Evolutionary conservation across 2,888 invertebrate genomes (phyloP).

Genomic region (Cenopis cana): DNA sequence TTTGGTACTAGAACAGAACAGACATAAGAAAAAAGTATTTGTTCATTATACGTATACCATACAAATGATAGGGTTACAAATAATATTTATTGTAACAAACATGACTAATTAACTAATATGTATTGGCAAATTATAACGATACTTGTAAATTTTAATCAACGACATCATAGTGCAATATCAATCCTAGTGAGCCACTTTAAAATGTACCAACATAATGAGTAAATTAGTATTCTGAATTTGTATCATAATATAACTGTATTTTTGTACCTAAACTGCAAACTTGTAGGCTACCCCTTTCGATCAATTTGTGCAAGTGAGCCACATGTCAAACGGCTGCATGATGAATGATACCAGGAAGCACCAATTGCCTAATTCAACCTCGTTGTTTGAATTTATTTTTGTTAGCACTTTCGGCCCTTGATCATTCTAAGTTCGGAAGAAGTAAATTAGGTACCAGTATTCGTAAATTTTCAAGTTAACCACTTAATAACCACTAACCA

Average conservation of each 20-base stretch:
- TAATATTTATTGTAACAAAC: no score
- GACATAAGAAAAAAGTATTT: no score
- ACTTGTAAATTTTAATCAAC: no score
- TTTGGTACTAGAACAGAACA: no score
- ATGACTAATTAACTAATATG: no score
- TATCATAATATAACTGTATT: neutral
- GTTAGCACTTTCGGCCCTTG: constrained; percentile 60
- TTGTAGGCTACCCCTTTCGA: constrained; percentile 16
- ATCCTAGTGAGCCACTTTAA: no score
- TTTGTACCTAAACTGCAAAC: neutral
- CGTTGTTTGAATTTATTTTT: constrained; percentile 51
- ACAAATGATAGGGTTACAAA: no score
- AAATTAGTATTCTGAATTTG: neutral
- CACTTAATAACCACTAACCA: no score
- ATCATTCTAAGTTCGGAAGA: constrained; percentile 52
- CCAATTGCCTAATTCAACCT: constrained; percentile 70
- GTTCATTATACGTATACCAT: no score
- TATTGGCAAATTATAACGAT: no score
- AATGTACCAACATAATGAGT: neutral
- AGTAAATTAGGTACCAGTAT: no score
- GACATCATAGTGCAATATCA: no score
- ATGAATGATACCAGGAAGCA: constrained; percentile 62
- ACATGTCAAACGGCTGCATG: constrained; percentile 42
- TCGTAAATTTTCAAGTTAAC: neutral
- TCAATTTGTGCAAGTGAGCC: constrained; percentile 39